Evolutionary conservation across 2,797 vertebrate genomes (phyloP), one percentile per base, ranked within the genome.

Genomic region (Microcaecilia unicolor): DNA sequence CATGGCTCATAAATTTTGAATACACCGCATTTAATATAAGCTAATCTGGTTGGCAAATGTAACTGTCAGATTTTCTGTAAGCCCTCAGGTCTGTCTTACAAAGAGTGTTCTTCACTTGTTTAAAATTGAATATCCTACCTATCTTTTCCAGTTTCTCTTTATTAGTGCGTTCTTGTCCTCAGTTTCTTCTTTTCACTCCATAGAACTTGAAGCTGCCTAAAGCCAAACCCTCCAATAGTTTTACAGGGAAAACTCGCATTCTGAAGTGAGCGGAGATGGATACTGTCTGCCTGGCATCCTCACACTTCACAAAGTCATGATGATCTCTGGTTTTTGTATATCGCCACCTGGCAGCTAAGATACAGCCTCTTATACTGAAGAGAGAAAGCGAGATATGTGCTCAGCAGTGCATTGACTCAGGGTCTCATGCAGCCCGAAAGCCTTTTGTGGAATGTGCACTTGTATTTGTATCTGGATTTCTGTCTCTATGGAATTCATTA

Each of bases 241-340:
- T 60, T 67, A 61, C 55, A 52, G 70, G 71, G 70, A 71, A 67
- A 58, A 58, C 67, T 67, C n/a, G 55, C 64, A 67, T 52, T 67
- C 70, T 72, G 69, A 63, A 59, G 55, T 57, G 52, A 10, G 50
- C 64, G 57, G 58, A 61, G 71, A 70, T 64, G 71, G 68, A 55
- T 47, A 56, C 62, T 64, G 66, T 78, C 58, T 57, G 49, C 54
- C 71, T 73, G 58, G 83, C 84, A 81, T 57, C 70, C 74, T 59
- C 42, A 64, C 80, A 75, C 82, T 77, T 81, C 50, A 57, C 53
- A 4, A 2, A 61, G 61, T 50, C 61, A 41, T 38, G 59, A 10
- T 25, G 8, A 42, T 44, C 51, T 80, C 79, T 85, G 78, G 34
- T 61, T 74, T 76, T 55, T 63, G 47, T 81, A 66, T 41, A 64